phyloP scores from a whole-genome alignment of 2,888 invertebrate genomes.

The Nipponacmea schrenckii region DNA sequence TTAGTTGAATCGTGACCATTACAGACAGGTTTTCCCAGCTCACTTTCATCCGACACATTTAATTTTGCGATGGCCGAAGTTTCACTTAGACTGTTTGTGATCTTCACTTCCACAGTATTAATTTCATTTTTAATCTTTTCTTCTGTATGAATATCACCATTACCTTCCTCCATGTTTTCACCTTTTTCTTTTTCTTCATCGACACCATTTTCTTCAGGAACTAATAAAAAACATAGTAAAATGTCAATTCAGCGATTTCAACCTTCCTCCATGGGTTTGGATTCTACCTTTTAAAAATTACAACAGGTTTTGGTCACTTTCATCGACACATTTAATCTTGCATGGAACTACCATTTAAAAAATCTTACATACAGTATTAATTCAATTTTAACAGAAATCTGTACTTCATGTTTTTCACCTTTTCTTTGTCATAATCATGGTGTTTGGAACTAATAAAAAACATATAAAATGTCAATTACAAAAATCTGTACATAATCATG shows the following conservation, averaged over 20 bases:
- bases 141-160: slow-evolving; percentile 18
- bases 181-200: slow-evolving; percentile 25
- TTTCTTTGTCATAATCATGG: too few relatives aligned
- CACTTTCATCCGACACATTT: slow-evolving; percentile 22
- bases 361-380: too few relatives aligned
- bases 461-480: too few relatives aligned
- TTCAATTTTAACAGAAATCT: too few relatives aligned
- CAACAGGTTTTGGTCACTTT: too few relatives aligned
- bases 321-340: too few relatives aligned
- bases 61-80: slow-evolving; percentile 24
- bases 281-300: too few relatives aligned
- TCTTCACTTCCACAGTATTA: slow-evolving; percentile 5
- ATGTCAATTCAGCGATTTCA: not conserved
- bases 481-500: too few relatives aligned
- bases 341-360: too few relatives aligned
- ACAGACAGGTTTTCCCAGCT: slow-evolving; percentile 35
- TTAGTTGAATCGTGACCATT: slow-evolving; percentile 40
- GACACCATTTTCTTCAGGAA: slow-evolving; percentile 18
- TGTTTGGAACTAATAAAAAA: too few relatives aligned
- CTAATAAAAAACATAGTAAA: slow-evolving; percentile 9
- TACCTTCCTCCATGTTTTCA: slow-evolving; percentile 27
- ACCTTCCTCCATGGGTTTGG: too few relatives aligned
- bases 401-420: too few relatives aligned
- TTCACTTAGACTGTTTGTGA: slow-evolving; percentile 23
- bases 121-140: not conserved